These are phyloP conservation scores for Hypothenemus hampei DNA, from an alignment of 1,140 invertebrate species.

Conservation along the genomic window DNA sequence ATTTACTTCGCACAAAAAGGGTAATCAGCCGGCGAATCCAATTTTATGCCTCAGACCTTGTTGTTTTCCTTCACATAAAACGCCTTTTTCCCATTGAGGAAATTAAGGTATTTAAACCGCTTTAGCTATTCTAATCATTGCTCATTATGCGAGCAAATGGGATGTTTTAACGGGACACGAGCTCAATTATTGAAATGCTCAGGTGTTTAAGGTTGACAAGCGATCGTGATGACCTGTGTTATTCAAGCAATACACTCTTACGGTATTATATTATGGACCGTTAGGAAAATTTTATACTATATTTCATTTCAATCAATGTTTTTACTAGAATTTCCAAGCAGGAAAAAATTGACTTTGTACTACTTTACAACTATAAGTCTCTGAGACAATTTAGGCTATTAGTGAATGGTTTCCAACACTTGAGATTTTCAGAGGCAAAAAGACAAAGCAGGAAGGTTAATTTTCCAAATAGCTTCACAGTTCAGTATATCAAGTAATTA, in stretches of 20 bases:
- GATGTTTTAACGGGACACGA: conserved; percentile 12
- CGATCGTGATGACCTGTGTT: conserved; percentile 12
- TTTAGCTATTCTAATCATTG: not conserved
- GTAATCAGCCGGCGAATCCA: conserved; percentile 26
- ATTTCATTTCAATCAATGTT: too few relatives aligned
- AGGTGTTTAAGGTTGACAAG: conserved; percentile 23
- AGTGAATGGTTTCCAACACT: too few relatives aligned
- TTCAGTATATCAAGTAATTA: too few relatives aligned
- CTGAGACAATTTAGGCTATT: too few relatives aligned
- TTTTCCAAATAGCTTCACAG: too few relatives aligned
- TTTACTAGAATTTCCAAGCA: too few relatives aligned
- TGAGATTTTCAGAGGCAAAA: too few relatives aligned
- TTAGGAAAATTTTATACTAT: conserved; percentile 3
- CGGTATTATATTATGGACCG: conserved; percentile 4
- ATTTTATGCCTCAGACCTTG: conserved; percentile 12
- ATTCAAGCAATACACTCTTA: conserved; percentile 11
- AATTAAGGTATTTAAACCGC: not conserved
- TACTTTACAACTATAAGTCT: too few relatives aligned
- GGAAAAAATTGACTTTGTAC: too few relatives aligned
- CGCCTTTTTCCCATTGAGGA: not conserved
- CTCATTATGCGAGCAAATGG: conserved; percentile 9
- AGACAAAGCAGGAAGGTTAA: too few relatives aligned
- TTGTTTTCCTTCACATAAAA: not conserved
- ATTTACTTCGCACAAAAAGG: conserved; percentile 27
- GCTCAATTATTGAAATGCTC: conserved; percentile 25